These are phyloP conservation scores for Engraulis encrasicolus DNA, from an alignment of 2,113 vertebrate species.

Conservation along the genomic window DNA sequence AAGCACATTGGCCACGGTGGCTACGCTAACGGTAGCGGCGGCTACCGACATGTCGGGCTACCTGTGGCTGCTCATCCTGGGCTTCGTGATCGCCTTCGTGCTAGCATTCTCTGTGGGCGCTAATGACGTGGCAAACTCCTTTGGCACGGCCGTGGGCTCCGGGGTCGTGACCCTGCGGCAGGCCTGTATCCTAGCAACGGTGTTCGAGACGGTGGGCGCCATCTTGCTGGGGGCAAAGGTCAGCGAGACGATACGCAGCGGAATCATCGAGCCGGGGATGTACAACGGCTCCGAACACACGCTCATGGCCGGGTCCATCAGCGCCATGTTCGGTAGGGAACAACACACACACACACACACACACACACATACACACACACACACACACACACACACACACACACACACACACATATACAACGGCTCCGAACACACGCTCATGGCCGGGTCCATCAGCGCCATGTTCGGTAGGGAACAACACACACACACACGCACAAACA, in stretches of 20 bases:
- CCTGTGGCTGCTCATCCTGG: constrained; percentile 87
- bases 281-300: constrained; percentile 78
- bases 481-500: too few species aligned
- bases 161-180: constrained; percentile 91
- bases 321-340: constrained; percentile 90
- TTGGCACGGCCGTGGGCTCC: constrained; percentile 93
- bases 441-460: too few species aligned
- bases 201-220: constrained; percentile 92
- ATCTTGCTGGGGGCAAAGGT: constrained; percentile 93
- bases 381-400: too few species aligned
- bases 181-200: constrained; percentile 88
- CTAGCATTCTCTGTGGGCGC: constrained; percentile 95
- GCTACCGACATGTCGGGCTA: constrained; percentile 61
- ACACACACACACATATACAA: too few species aligned
- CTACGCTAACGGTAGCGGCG: constrained; percentile 49
- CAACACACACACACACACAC: too few species aligned
- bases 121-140: constrained; percentile 97
- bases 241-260: constrained; percentile 92
- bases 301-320: constrained; percentile 85
- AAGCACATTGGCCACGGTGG: constrained; percentile 59
- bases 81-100: constrained; percentile 92
- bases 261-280: constrained; percentile 86
- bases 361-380: too few species aligned
- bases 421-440: too few species aligned
- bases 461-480: too few species aligned